These are phyloP conservation scores for Vireo griseus DNA, from an alignment of 2,797 vertebrate genomes.

Conservation along the genomic window DNA sequence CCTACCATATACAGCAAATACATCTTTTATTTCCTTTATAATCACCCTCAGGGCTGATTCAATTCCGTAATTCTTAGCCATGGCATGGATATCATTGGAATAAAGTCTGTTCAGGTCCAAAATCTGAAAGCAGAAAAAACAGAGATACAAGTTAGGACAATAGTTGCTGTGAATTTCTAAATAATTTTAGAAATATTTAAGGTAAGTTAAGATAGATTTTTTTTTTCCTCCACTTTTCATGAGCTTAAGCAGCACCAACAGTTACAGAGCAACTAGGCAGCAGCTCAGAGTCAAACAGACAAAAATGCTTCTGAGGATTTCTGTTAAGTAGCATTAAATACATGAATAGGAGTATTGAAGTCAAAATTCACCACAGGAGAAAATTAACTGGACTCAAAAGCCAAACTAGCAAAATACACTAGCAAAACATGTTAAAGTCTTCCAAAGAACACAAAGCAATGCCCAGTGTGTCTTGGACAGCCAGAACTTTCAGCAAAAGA, in stretches of 20 bases:
- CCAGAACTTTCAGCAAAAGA: not conserved
- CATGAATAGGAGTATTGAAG: not conserved
- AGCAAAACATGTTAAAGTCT: not conserved
- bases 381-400: not conserved
- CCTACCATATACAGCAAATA: slow-evolving; percentile 96
- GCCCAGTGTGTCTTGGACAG: not conserved
- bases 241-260: not conserved
- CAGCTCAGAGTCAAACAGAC: not conserved
- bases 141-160: not conserved
- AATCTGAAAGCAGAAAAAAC: slow-evolving; percentile 70
- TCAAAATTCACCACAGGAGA: not conserved
- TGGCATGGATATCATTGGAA: slow-evolving; percentile 91
- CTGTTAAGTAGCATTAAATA: not conserved
- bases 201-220: not conserved
- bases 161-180: not conserved
- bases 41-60: slow-evolving; percentile 92
- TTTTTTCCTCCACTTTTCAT: not conserved
- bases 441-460: not conserved
- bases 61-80: slow-evolving; percentile 91
- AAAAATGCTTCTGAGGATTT: not conserved
- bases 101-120: slow-evolving; percentile 89
- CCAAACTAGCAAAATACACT: not conserved
- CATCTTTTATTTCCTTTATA: slow-evolving; percentile 96
- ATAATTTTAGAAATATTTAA: no score
- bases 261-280: not conserved